Evolutionary conservation across 2,113 vertebrate genomes (phyloP).

Genomic region (Seriola dumerili): DNA sequence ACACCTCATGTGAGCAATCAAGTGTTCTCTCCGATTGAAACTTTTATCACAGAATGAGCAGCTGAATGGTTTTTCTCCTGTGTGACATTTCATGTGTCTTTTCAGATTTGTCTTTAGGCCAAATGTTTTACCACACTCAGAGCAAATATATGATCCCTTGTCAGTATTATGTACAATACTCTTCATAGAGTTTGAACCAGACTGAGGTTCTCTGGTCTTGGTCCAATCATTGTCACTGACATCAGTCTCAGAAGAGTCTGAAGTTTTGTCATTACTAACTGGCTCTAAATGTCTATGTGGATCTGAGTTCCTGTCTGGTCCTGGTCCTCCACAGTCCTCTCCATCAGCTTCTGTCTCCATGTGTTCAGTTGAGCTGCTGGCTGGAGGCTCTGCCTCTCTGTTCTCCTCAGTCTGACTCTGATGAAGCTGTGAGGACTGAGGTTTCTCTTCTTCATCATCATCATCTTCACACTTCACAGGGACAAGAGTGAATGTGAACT

Average conservation of each 20-base stretch:
- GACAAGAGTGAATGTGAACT: slow-evolving; percentile 3
- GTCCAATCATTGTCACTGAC: neutral
- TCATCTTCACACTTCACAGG: slow-evolving; percentile 31
- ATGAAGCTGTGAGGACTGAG: slow-evolving; percentile 23
- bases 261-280: neutral
- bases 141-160: neutral
- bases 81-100: slow-evolving; percentile 45
- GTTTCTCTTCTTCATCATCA: slow-evolving; percentile 3
- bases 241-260: neutral
- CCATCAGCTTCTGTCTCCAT: too few relatives aligned
- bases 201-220: neutral
- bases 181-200: neutral
- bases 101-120: slow-evolving; percentile 13
- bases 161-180: too few relatives aligned
- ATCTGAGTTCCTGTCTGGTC: neutral
- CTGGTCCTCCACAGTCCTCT: slow-evolving; percentile 29
- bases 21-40: neutral
- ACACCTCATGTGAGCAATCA: neutral
- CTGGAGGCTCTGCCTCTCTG: neutral
- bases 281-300: neutral
- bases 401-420: neutral
- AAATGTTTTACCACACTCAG: neutral
- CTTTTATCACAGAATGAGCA: slow-evolving; percentile 6
- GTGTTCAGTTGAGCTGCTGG: too few relatives aligned
- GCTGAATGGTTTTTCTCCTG: slow-evolving; percentile 41